Evolutionary conservation across 1,140 invertebrate species (phyloP).

Genomic region (Thalassaphorura encarpata): DNA sequence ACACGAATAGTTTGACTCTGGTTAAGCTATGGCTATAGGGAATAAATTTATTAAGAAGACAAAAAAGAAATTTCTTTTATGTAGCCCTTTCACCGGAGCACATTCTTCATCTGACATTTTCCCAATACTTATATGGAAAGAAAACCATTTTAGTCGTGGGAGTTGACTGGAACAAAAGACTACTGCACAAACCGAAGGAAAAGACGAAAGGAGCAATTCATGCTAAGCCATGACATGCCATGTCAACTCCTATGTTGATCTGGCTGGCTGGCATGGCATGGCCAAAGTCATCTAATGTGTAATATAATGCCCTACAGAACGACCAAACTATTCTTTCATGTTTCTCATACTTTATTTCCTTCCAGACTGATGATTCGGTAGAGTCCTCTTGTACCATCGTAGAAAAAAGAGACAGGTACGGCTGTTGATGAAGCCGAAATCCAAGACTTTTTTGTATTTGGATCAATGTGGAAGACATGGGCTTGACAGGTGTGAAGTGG

Average conservation of each 20-base stretch:
- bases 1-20: too few relatives aligned
- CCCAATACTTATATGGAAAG: too few relatives aligned
- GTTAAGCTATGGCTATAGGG: too few relatives aligned
- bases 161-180: not conserved
- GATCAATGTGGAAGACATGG: conserved; percentile 98
- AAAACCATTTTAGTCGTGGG: too few relatives aligned
- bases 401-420: conserved; percentile 95
- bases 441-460: conserved; percentile 96
- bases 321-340: not conserved
- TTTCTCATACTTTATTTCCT: conserved; percentile 67
- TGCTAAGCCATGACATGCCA: not conserved
- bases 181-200: not conserved
- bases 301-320: not conserved
- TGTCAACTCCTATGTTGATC: not conserved
- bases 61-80: too few relatives aligned
- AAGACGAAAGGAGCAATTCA: not conserved
- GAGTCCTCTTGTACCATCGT: conserved; percentile 87
- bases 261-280: too few relatives aligned
- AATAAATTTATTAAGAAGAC: too few relatives aligned
- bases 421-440: conserved; percentile 89
- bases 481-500: conserved; percentile 37
- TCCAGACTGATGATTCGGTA: conserved; percentile 96
- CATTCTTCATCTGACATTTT: too few relatives aligned
- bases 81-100: too few relatives aligned
- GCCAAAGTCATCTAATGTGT: too few relatives aligned